A percentile compares a stretch with the other conserved stretches of the same genome.
These are phyloP conservation scores for Colius striatus DNA, from an alignment of 2,113 vertebrate genomes.

Conservation along the genomic window DNA sequence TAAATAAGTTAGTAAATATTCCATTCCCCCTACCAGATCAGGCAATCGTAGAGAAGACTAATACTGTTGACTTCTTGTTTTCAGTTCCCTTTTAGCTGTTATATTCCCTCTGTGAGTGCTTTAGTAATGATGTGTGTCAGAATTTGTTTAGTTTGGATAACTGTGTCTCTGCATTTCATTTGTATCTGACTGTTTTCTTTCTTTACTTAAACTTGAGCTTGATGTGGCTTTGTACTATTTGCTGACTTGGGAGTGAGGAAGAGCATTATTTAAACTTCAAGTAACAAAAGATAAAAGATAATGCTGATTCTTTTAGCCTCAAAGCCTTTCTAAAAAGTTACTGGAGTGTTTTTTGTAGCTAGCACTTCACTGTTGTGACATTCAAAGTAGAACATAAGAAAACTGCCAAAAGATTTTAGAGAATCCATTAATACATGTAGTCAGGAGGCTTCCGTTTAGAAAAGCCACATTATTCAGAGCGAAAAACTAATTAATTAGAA, in stretches of 20 bases:
- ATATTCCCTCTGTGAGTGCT: conserved; percentile 40
- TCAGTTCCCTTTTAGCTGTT: conserved; percentile 12
- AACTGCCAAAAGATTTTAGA: conserved; percentile 74
- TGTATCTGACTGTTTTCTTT: conserved; percentile 54
- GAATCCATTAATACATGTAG: conserved; percentile 70
- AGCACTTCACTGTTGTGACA: conserved; percentile 69
- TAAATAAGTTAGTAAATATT: conserved; percentile 14
- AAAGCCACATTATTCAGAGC: conserved; percentile 77
- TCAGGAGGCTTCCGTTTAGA: conserved; percentile 73
- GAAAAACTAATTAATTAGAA: conserved; percentile 83
- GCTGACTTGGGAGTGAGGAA: conserved; percentile 39
- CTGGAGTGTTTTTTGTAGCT: conserved; percentile 50
- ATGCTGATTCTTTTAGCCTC: conserved; percentile 57
- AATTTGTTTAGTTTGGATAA: conserved; percentile 62
- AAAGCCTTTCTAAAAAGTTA: conserved; percentile 57
- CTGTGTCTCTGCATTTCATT: conserved; percentile 56
- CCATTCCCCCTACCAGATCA: background rate
- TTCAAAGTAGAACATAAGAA: conserved; percentile 70
- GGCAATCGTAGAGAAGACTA: conserved; percentile 1
- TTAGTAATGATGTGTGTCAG: conserved; percentile 64
- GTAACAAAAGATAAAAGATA: conserved; percentile 65
- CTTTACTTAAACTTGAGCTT: conserved; percentile 62
- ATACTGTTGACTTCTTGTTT: conserved; percentile 1
- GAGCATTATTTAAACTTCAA: conserved; percentile 58
- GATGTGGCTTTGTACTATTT: conserved; percentile 62